Evolutionary conservation across 1,140 invertebrate genomes (phyloP), one percentile per base, ranked within the genome.

Genomic region (Cotesia vestalis): DNA sequence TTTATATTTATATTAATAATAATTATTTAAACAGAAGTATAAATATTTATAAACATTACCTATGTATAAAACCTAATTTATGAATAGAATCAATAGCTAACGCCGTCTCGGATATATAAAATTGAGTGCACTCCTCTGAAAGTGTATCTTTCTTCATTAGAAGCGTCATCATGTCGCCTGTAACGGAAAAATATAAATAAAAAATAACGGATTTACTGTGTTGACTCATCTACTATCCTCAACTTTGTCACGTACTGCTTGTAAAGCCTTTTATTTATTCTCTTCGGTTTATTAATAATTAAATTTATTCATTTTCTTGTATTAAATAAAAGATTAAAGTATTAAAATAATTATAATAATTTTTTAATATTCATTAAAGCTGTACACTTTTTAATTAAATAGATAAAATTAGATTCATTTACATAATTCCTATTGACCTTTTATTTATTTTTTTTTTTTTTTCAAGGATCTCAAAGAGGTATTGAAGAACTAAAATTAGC

Each of bases 91-190:
- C 97, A 80, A 99, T 99, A 72, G 98, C 98, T 75, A 99, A 89
- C 27, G 98, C 97, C 46, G 97, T 98, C 89, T 99, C 98, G 0
- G 96, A 95, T 72, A 99, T 96, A 88, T 99, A 99, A 89, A 99
- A 99, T 88, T 99, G 97, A 69, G 98, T 98, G 85, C 96, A 97
- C 84, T 99, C 98, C 84, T 99, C 98, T 57, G 96, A 96, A 61
- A 99, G 90, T 4, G 97, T 99, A 83, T 99, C 98, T 83, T 98
- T 98, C 89, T 99, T 99, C 95, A 99, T 99, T 34, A 99, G 90
- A 55, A 99, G 89, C 12, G 98, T 99, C 98, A 99, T 99, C 97
- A 99, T 98, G 85, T 99, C 98, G 78, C 97, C 98, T 82, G 96
- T 94, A 74, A 97, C 14, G 36, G 27, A 35, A 46, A 46, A 46